These are phyloP conservation scores for Catocala nupta DNA, from an alignment of 2,888 invertebrate species.

Conservation along the genomic window DNA sequence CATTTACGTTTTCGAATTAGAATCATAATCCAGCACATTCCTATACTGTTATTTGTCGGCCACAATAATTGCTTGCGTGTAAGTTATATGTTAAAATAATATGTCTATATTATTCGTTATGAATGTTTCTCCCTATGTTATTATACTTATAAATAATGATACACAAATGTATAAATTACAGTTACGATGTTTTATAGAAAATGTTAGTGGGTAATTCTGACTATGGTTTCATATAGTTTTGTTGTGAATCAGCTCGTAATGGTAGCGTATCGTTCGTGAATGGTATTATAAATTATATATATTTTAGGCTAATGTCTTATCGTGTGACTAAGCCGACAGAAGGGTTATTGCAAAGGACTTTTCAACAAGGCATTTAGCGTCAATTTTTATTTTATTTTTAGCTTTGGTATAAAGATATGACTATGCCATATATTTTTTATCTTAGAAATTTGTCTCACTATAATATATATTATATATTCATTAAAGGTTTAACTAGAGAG, in stretches of 20 bases:
- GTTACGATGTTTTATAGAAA: conserved; percentile 40
- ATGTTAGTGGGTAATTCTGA: conserved; percentile 25
- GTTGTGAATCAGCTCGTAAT: conserved; percentile 9
- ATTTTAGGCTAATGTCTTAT: not conserved
- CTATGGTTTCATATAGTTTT: conserved; percentile 14
- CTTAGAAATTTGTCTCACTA: too few relatives aligned
- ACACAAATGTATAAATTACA: conserved; percentile 52
- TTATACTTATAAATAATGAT: conserved; percentile 71
- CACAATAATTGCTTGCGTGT: conserved; percentile 74
- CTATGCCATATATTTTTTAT: too few relatives aligned
- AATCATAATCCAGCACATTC: conserved; percentile 70
- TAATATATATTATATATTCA: too few relatives aligned
- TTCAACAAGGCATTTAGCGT: too few relatives aligned
- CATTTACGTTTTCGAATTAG: conserved; percentile 67
- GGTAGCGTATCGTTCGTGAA: not conserved
- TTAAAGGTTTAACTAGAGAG: too few relatives aligned
- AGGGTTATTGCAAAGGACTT: not conserved
- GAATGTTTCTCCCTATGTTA: conserved; percentile 68
- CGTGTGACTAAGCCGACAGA: not conserved
- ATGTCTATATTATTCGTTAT: conserved; percentile 66
- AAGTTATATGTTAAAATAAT: conserved; percentile 69
- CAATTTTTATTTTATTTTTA: too few relatives aligned
- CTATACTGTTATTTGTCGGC: conserved; percentile 73
- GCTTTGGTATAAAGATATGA: too few relatives aligned
- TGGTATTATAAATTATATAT: conserved; percentile 7